Evolutionary conservation across 2,113 vertebrate species (phyloP).

Genomic region (Callochromis pleurospilus): DNA sequence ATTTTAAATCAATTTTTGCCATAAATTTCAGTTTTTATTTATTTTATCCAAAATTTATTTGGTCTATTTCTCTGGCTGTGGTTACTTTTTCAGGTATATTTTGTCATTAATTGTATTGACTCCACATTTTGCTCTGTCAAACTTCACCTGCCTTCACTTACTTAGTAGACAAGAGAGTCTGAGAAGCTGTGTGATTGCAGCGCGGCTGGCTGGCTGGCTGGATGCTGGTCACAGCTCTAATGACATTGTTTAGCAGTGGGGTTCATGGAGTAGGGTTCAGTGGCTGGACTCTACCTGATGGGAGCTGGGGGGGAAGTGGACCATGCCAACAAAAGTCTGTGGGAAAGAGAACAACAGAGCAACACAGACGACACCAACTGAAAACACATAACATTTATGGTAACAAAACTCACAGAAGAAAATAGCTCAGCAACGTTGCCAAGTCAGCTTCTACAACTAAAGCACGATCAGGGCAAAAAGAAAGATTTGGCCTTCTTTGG

Average conservation of each 20-base stretch:
- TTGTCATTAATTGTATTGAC: neutral
- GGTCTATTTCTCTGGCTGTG: neutral
- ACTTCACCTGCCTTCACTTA: neutral
- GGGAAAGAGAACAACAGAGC: conserved; percentile 23
- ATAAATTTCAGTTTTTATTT: neutral
- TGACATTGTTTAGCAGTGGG: conserved; percentile 69
- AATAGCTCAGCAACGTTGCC: neutral
- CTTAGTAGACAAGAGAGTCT: conserved; percentile 42
- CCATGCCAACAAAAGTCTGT: conserved; percentile 40
- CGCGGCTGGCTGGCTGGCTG: conserved; percentile 39
- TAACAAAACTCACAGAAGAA: conserved; percentile 3
- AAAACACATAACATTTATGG: conserved; percentile 34
- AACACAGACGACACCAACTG: neutral
- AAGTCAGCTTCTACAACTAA: neutral
- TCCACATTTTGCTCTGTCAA: neutral
- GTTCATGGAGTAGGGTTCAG: conserved; percentile 55
- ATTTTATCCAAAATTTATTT: neutral
- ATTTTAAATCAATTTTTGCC: neutral
- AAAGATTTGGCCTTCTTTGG: conserved; percentile 13
- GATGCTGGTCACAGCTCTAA: conserved; percentile 50
- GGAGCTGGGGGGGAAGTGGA: conserved; percentile 22
- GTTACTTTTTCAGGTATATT: neutral
- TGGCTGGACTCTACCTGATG: conserved; percentile 57
- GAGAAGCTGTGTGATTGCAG: conserved; percentile 44
- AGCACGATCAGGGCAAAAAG: conserved; percentile 10